phyloP scores from a whole-genome alignment of 1,140 invertebrate genomes.

The Drosophila trapezifrons region DNA sequence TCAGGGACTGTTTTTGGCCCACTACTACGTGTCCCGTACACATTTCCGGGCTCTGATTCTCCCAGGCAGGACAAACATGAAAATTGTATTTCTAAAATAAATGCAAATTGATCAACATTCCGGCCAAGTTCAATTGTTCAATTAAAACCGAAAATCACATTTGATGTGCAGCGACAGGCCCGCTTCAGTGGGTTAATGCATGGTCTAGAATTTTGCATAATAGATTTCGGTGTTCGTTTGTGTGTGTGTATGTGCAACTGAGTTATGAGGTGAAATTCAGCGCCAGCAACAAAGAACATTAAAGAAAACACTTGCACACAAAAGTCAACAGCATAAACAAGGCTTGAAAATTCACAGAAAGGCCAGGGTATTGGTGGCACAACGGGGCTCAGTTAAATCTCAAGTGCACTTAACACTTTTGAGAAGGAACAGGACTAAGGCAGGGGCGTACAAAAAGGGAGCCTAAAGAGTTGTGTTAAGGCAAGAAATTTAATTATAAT shows the following conservation, averaged over 20 bases:
- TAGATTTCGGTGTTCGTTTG: constrained; percentile 20
- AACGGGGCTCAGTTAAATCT: constrained; percentile 38
- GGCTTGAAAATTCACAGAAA: constrained; percentile 35
- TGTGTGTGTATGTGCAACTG: constrained; percentile 17
- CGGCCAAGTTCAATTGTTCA: constrained; percentile 39
- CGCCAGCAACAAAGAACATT: constrained; percentile 33
- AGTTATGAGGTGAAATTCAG: constrained; percentile 39
- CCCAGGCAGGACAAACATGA: constrained; percentile 26
- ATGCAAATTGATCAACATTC: constrained; percentile 48
- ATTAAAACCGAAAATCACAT: constrained; percentile 40
- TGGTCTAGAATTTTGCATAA: constrained; percentile 24
- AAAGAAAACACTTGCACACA: constrained; percentile 65
- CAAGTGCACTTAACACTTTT: constrained; percentile 69
- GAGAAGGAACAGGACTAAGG: neutral
- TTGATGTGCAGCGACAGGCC: constrained; percentile 8
- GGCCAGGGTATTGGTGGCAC: neutral
- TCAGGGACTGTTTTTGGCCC: constrained; percentile 18
- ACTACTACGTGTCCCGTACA: constrained; percentile 40
- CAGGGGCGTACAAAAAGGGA: neutral
- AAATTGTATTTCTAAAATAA: constrained; percentile 49
- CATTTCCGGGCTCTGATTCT: constrained; percentile 39
- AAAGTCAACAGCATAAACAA: constrained; percentile 73
- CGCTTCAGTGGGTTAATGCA: constrained; percentile 29
- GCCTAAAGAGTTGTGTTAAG: neutral
- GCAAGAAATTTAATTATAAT: neutral